phyloP scores from a whole-genome alignment of 2,113 vertebrate species.

The Myodes glareolus region DNA sequence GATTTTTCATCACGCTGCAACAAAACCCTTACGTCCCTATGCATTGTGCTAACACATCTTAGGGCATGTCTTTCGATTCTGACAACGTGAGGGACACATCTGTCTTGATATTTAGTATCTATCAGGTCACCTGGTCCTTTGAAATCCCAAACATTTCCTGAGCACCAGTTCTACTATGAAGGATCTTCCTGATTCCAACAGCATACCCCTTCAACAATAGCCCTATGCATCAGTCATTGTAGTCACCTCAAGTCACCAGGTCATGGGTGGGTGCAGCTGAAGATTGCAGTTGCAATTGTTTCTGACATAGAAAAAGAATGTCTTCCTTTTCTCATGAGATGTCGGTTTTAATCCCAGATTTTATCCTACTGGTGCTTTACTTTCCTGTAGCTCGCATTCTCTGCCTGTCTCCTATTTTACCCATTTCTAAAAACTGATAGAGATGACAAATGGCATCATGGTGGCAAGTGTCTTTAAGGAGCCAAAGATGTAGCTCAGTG shows the following conservation, averaged over 20 bases:
- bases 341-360: neutral
- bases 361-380: neutral
- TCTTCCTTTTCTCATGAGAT: neutral
- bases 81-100: too few relatives aligned
- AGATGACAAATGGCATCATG: neutral
- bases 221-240: neutral
- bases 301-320: neutral
- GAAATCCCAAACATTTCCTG: neutral
- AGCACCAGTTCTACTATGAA: neutral
- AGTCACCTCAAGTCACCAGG: neutral
- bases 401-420: neutral
- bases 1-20: neutral
- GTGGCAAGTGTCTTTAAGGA: neutral
- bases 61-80: neutral
- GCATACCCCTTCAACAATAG: neutral
- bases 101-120: neutral
- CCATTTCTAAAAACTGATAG: neutral
- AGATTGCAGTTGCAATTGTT: neutral
- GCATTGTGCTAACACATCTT: neutral
- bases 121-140: neutral
- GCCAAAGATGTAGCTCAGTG: neutral
- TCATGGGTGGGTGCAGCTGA: neutral
- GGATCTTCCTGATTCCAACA: neutral
- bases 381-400: neutral
- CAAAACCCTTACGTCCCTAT: neutral